Evolutionary conservation across 2,888 invertebrate species (phyloP), one percentile per base, ranked within the genome.

Genomic region (Eupithecia abbreviata): DNA sequence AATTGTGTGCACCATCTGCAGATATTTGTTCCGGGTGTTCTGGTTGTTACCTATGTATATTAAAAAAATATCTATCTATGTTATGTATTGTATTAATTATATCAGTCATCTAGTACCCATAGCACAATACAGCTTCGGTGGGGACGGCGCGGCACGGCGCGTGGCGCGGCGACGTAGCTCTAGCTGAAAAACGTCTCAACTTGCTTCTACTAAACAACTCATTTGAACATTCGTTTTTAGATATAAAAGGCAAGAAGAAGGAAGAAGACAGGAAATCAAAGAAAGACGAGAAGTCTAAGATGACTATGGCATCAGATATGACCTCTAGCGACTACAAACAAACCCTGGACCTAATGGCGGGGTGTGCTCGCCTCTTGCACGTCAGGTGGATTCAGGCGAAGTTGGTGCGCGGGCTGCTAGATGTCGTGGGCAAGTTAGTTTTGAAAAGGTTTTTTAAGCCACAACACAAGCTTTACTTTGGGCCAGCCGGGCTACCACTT

Each of bases 371-470:
- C 68, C 77, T 91, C 2, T 75, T 92, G 49, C 86, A 91, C 70
- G 88, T 91, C 42, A 82, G 91, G 76, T 93, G 93, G 93, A 73
- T 94, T 42, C 91, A 93, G 79, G 89, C 88, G 0, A 90, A 90
- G 65, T 81, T 94, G 45, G 77, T 91, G 72, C 91, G 89, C 72
- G 89, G 90, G 68, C 85, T 93, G 0, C 83, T 92, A 18, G 78
- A 83, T 66, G 77, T 90, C 41, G 89, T 92, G 15, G 77, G 86
- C 67, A 92, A 85, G 94, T 93, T 85, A 72, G 45, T 62, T 30
- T 30, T 58, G 5, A 58, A 58, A 9, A 18, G 1, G 3, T 62
- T 62, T 13, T 13, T 49, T 13, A 1, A 30, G 30, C 30, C 30
- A 12, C 47, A 51, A 51, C 1, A 51, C 51, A 30, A 30, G 30